These are phyloP conservation scores for Cydia splendana DNA, from an alignment of 1,140 invertebrate species.

Conservation along the genomic window DNA sequence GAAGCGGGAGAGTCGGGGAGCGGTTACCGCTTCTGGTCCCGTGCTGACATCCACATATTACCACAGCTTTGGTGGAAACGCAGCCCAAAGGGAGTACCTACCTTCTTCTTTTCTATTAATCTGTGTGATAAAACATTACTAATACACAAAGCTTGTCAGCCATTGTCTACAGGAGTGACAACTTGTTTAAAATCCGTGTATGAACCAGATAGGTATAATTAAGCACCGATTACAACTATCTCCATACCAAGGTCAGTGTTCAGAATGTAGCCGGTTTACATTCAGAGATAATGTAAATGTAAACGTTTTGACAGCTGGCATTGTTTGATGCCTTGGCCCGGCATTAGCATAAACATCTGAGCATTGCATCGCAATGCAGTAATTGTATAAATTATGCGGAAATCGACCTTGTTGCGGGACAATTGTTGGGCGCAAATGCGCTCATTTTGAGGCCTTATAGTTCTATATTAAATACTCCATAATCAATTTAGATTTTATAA, in stretches of 20 bases:
- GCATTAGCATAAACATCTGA: neutral
- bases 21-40: slow-evolving; percentile 48
- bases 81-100: no score
- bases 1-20: slow-evolving; percentile 85
- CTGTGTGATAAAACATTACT: no score
- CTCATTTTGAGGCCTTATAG: no score
- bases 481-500: no score
- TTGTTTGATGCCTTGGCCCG: neutral
- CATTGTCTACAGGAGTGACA: no score
- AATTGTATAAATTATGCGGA: neutral
- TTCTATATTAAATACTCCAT: no score
- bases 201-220: no score
- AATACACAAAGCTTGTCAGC: no score
- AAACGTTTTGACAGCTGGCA: slow-evolving; percentile 24
- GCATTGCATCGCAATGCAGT: slow-evolving; percentile 14
- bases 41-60: neutral
- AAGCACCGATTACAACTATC: neutral
- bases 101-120: no score
- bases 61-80: neutral
- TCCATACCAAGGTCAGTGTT: neutral
- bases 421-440: neutral
- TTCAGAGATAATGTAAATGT: slow-evolving; percentile 10
- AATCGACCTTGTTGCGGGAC: neutral
- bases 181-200: no score
- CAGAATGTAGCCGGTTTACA: neutral